These are phyloP conservation scores for Linhomoeus sp. DNA, from an alignment of 2,888 invertebrate genomes.

Conservation along the genomic window DNA sequence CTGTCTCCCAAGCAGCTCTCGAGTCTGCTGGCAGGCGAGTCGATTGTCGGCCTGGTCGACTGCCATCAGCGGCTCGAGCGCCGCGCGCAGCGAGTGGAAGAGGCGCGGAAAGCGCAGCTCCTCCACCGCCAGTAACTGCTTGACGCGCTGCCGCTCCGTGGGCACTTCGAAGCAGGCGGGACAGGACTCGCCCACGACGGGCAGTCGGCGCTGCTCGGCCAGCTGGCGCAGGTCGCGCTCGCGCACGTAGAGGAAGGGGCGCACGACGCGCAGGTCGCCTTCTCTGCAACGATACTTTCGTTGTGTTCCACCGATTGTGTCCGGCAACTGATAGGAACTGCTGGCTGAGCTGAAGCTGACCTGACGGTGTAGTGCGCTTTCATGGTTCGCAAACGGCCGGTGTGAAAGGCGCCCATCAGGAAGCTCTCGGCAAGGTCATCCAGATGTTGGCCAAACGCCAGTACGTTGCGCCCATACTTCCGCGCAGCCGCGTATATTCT, in stretches of 20 bases:
- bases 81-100: slow-evolving; percentile 50
- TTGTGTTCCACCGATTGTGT: neutral
- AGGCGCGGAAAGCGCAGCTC: slow-evolving; percentile 54
- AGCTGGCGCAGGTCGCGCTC: slow-evolving; percentile 53
- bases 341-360: slow-evolving; percentile 31
- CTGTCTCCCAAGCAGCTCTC: too few species aligned
- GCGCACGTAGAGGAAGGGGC: slow-evolving; percentile 67
- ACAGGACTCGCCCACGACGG: slow-evolving; percentile 46
- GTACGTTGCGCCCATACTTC: slow-evolving; percentile 56
- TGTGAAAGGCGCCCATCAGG: slow-evolving; percentile 56
- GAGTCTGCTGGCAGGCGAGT: too few species aligned
- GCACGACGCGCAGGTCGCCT: slow-evolving; percentile 55
- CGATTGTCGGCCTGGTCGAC: slow-evolving; percentile 29
- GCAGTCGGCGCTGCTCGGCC: slow-evolving; percentile 49
- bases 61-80: slow-evolving; percentile 22
- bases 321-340: neutral
- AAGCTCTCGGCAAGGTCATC: slow-evolving; percentile 66
- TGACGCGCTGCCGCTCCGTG: slow-evolving; percentile 40
- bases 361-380: slow-evolving; percentile 54
- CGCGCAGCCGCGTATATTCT: slow-evolving; percentile 54
- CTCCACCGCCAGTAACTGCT: slow-evolving; percentile 49
- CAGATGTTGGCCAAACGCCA: slow-evolving; percentile 66
- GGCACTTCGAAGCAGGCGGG: slow-evolving; percentile 32
- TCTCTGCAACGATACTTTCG: too few species aligned
- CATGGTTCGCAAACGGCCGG: slow-evolving; percentile 53